These are phyloP conservation scores for Drosophila varians DNA, from an alignment of 1,140 invertebrate genomes.

Conservation along the genomic window DNA sequence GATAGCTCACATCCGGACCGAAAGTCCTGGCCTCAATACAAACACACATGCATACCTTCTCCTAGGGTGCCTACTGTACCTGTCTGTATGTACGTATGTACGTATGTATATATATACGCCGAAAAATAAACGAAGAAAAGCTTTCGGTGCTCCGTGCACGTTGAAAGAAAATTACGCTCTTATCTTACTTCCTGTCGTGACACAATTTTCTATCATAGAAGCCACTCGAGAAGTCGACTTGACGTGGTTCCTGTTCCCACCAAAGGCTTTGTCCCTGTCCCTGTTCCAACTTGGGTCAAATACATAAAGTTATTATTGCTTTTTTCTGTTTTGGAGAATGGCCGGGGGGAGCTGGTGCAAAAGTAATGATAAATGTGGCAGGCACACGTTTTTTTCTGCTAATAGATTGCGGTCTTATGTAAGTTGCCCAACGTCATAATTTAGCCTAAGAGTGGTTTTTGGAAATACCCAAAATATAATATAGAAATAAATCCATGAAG, in stretches of 20 bases:
- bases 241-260: constrained; percentile 12
- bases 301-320: constrained; percentile 82
- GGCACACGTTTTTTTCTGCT: constrained; percentile 57
- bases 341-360: not conserved
- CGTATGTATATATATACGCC: no score
- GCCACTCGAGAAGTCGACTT: constrained; percentile 47
- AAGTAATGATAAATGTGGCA: constrained; percentile 71
- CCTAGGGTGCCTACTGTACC: not conserved
- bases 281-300: constrained; percentile 50
- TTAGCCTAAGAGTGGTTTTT: constrained; percentile 43
- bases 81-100: no score
- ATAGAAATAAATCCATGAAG: not conserved
- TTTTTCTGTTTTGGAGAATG: constrained; percentile 30
- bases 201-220: constrained; percentile 82
- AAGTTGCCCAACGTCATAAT: constrained; percentile 57
- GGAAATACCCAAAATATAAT: no score
- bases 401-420: not conserved
- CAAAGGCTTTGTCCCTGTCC: not conserved
- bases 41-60: not conserved
- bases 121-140: constrained; percentile 39
- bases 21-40: constrained; percentile 29
- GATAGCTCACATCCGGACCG: constrained; percentile 77
- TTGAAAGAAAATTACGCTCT: constrained; percentile 83
- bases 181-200: constrained; percentile 83
- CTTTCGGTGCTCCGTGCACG: constrained; percentile 58